These are phyloP conservation scores for Pluvialis apricaria DNA, from an alignment of 2,113 vertebrate genomes.

Conservation along the genomic window DNA sequence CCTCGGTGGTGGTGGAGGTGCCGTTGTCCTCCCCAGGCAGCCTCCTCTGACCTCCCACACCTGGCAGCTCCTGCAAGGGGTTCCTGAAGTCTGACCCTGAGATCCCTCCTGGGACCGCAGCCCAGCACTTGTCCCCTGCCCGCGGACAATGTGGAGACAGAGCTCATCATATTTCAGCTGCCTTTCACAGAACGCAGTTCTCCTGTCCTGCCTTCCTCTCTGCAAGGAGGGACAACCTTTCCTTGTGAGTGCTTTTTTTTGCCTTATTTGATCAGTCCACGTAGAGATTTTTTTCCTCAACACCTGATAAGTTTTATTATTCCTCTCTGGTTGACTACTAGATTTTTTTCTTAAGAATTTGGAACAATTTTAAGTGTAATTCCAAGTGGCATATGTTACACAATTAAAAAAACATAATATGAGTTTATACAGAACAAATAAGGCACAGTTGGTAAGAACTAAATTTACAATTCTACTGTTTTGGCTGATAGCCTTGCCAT, in stretches of 20 bases:
- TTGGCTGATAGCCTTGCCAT: background rate
- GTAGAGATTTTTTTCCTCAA: background rate
- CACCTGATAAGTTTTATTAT: background rate
- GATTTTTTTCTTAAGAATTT: background rate
- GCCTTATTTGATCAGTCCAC: background rate
- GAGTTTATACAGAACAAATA: background rate
- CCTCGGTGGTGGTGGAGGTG: background rate
- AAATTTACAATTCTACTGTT: background rate
- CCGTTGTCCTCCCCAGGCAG: background rate
- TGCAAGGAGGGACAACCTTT: background rate
- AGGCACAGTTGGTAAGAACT: background rate
- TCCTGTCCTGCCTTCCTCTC: fast-evolving
- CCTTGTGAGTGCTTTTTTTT: background rate
- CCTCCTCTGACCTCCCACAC: background rate
- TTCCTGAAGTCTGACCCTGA: background rate
- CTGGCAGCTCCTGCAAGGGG: background rate
- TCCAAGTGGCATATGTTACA: background rate
- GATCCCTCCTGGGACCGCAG: background rate
- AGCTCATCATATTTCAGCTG: fast-evolving
- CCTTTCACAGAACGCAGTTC: background rate
- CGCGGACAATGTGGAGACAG: fast-evolving
- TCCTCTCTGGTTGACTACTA: background rate
- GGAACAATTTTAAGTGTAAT: background rate
- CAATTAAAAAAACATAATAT: background rate
- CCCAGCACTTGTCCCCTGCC: background rate